Base-by-base conservation (phyloP, 2,888 invertebrate species). In the Caenorhabditis wallacei region DNA sequence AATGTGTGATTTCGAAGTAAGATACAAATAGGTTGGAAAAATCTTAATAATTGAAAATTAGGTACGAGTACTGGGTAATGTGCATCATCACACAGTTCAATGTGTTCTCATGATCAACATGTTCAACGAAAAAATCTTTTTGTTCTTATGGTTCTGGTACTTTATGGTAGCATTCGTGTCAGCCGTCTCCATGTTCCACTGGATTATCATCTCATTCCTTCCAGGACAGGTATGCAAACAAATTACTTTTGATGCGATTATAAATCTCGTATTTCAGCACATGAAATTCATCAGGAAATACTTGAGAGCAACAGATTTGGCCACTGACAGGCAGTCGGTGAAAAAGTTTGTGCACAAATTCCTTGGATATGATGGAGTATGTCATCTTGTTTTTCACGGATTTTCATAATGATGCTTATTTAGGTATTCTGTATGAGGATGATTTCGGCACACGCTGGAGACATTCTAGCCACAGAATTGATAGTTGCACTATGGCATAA, bases 41-140 rank as follows among this genome's bases (percentile, higher is more conserved):
- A 24, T 16, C 2, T 18, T n/a, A 16, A 51, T 24, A 22, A 46
- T 30, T 30, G 1, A 51, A 26, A 40, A 66, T 22, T 46, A 90
- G 90, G 91, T 93, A 43, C 91, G 93, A 61, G 93, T 93, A 86
- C 89, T 93, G 69, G 92, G 92, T 69, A 92, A 92, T 81, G 92
- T 92, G 24, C 92, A 92, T 74, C 92, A 92, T 82, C 91, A 92
- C 85, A 92, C 92, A 18, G 92, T 92, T n/a, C 92, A 92, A 87
- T 92, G 92, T 63, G 92, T 92, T 26, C 85, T 92, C 5, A 92
- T 92, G 92, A 91, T 92, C 83, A 92, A 91, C 76, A 91, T 91
- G 91, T 87, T 88, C 84, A 87, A 88, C 59, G 88, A 88, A 72
- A 88, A 88, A 80, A 92, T 92, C 53, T 92, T 92, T 76, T 86